Conservation (phyloP, 2,113 vertebrate genomes). For the Crotalus horridus region DNA sequence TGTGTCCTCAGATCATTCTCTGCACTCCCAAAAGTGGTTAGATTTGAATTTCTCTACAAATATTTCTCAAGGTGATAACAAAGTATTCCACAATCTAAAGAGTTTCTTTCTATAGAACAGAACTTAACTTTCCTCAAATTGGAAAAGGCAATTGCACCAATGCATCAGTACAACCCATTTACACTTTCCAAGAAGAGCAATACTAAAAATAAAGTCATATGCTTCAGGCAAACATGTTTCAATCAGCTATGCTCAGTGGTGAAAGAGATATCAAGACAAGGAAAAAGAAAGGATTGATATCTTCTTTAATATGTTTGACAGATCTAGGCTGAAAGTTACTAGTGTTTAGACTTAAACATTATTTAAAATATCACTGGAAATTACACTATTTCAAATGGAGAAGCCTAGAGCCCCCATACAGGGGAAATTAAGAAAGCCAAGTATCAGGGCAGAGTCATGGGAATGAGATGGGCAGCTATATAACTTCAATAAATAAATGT, state of each 20-base stretch:
- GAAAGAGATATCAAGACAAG: neutral
- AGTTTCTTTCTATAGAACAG: neutral
- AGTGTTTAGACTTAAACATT: neutral
- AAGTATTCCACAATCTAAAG: neutral
- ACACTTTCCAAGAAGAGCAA: conserved; percentile 10
- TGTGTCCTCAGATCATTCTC: neutral
- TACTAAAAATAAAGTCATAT: conserved; percentile 12
- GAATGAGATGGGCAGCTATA: neutral
- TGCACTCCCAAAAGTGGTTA: neutral
- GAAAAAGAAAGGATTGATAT: neutral
- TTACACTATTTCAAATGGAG: conserved; percentile 28
- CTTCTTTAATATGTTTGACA: conserved; percentile 11
- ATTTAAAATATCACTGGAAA: conserved; percentile 35
- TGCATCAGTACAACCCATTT: conserved; percentile 16
- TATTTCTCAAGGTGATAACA: neutral
- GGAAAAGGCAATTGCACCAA: conserved; percentile 1
- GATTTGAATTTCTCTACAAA: conserved; percentile 25
- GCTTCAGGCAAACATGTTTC: conserved; percentile 4
- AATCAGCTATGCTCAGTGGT: neutral
- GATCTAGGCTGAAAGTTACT: conserved; percentile 18
- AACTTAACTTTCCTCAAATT: neutral
- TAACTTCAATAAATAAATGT: neutral
- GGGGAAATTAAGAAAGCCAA: conserved; percentile 35
- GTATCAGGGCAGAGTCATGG: neutral
- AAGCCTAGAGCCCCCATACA: neutral